Evolutionary conservation across 2,888 invertebrate genomes (phyloP), one percentile per base, ranked within the genome.

Genomic region (Morinoia aosen): DNA sequence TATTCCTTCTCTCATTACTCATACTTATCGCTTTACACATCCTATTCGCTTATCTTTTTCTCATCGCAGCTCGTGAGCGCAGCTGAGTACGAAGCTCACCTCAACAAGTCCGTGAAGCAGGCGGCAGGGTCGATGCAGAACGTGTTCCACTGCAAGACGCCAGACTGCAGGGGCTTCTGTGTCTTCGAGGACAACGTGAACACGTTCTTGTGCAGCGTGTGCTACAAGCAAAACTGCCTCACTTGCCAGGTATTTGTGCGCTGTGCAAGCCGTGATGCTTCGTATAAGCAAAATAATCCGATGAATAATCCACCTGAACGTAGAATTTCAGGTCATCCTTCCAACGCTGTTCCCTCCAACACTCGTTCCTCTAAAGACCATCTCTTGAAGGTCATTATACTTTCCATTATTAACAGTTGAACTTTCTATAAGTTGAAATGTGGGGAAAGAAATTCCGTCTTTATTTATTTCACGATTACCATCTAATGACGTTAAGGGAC

Each of bases 141-240:
- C 97, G 98, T 99, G 25, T 99, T 99, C 97, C 99, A 99, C 97
- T 99, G 99, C 97, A 98, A 99, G 97, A 98, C 99, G 0, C 98
- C 98, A 0, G 98, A 99, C 97, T 99, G 99, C 97, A 98, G 98
- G 94, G 99, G 99, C 7, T 99, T 99, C 99, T 99, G 99, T 97
- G 98, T 98, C 96, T 98, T 98, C 97, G 99, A 99, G 97, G 98
- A 99, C 97, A 98, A 98, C 96, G 98, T 99, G 94, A 98, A 98
- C 97, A 98, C 98, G 97, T 99, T 99, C 97, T 98, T 98, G 76
- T 99, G 99, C 97, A 98, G 98, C 0, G 98, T 98, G 58, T 99
- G 99, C 97, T 98, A 98, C 96, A 98, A 98, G 96, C 98, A 98
- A 95, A 99, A 99, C 97, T 99, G 99, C 97, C 98, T 99, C 96